phyloP scores from a whole-genome alignment of 2,113 vertebrate genomes.

The Bothrops jararaca region DNA sequence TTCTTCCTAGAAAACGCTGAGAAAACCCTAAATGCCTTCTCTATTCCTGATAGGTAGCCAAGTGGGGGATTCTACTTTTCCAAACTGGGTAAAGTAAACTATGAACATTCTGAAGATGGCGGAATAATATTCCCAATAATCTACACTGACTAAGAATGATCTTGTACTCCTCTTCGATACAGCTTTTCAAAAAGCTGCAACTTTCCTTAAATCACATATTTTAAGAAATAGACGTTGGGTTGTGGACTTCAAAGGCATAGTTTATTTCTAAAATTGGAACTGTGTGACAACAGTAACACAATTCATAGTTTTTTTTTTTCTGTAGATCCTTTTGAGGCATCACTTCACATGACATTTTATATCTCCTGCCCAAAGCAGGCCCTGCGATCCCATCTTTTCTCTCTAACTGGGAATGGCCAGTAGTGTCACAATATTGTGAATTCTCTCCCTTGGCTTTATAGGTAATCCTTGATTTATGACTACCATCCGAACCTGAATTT shows the following conservation, averaged over 20 bases:
- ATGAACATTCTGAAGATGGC: background rate
- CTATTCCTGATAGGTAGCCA: background rate
- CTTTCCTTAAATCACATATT: background rate
- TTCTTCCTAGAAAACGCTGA: background rate
- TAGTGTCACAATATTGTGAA: background rate
- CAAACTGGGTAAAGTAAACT: background rate
- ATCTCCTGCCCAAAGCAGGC: background rate
- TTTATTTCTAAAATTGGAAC: background rate
- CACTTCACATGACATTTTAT: background rate
- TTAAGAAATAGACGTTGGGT: background rate
- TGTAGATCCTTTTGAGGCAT: background rate
- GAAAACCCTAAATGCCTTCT: background rate
- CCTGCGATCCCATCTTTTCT: background rate
- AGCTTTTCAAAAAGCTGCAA: background rate
- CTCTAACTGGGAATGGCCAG: background rate
- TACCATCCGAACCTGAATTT: background rate
- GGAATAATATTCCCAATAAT: background rate
- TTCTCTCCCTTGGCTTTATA: background rate
- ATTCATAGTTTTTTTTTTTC: background rate
- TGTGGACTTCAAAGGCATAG: background rate
- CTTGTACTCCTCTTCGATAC: background rate
- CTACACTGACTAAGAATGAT: background rate
- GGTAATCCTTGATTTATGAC: background rate
- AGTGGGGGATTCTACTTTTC: background rate
- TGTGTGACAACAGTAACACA: background rate